A percentile compares a stretch with the other conserved stretches of the same genome.
Conservation (phyloP, 2,113 vertebrate species). For the Oophaga pumilio region DNA sequence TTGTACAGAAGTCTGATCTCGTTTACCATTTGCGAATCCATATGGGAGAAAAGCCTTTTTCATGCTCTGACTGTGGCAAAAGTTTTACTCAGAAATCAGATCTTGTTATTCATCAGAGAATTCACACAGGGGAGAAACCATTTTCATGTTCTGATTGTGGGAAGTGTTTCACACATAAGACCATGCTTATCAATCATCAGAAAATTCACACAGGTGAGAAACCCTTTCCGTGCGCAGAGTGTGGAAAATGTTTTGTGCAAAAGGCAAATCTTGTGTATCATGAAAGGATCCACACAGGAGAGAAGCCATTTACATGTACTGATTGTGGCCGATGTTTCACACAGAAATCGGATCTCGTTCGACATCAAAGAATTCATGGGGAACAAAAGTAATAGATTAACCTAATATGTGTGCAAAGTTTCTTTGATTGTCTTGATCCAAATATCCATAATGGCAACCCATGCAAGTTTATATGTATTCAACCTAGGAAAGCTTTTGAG, state of each 20-base stretch:
- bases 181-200: not conserved
- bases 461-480: not conserved
- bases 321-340: constrained; percentile 21
- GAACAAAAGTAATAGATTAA: not conserved
- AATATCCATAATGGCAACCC: too few relatives aligned
- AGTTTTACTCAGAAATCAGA: not conserved
- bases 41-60: constrained; percentile 21
- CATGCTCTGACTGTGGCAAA: constrained; percentile 6
- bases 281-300: constrained; percentile 14
- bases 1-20: constrained; percentile 1
- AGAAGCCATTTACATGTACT: not conserved
- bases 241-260: constrained; percentile 22
- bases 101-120: constrained; percentile 4
- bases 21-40: constrained; percentile 2
- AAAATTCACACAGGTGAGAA: constrained; percentile 18
- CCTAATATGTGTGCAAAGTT: too few relatives aligned
- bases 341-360: not conserved
- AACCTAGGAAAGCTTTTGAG: not conserved
- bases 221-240: constrained; percentile 8
- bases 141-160: constrained; percentile 32
- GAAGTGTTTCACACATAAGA: not conserved
- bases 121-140: not conserved
- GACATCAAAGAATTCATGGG: constrained; percentile 4
- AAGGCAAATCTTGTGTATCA: not conserved
- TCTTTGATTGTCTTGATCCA: too few relatives aligned